Evolutionary conservation across 2,888 invertebrate species (phyloP), one percentile per base, ranked within the genome.

Genomic region (Nesidiocoris tenuis): DNA sequence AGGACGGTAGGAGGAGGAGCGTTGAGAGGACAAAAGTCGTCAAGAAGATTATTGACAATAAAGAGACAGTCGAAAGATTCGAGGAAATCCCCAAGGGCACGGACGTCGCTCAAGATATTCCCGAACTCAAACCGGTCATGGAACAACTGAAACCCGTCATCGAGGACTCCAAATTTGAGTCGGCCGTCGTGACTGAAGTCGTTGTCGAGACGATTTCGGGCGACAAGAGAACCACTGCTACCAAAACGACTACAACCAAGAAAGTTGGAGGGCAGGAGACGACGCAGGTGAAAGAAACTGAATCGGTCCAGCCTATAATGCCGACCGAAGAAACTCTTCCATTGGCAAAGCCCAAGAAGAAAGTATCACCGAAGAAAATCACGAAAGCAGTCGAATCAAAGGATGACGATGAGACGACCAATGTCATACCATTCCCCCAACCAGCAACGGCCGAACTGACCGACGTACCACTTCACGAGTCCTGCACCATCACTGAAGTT

Each of bases 381-480:
- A n/a, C n/a, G n/a, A 1, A 23, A 17, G 17, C 61, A 61, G 21
- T 18, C 2, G 18, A 5, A 21, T 23, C 1, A 24, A 63, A 63
- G 63, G 24, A 63, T 1, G 9, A 12, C 16, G 2, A 9, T 1
- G 17, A 9, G 5, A 25, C 1, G 18, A 16, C 19, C 9, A 65
- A 39, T 9, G 16, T 18, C 39, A 7, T 16, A 65, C 22, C 18
- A 17, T 39, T 1, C 19, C 18, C 9, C 2, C 25, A 65, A 18
- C 17, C 16, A 65, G 39, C 17, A 24, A n/a, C n/a, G 19, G 21
- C 2, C 17, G 16, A 2, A 16, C 18, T 2, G 12, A 61, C 9
- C 63, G 2, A 21, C 63, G 17, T 56, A 81, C 86, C 85, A 82
- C 82, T 85, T 22, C 79, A 83, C 79, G 85, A 86, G 7, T 84